Evolutionary conservation across 2,113 vertebrate species (phyloP), one percentile per base, ranked within the genome.

Genomic region (Cavia aperea): DNA sequence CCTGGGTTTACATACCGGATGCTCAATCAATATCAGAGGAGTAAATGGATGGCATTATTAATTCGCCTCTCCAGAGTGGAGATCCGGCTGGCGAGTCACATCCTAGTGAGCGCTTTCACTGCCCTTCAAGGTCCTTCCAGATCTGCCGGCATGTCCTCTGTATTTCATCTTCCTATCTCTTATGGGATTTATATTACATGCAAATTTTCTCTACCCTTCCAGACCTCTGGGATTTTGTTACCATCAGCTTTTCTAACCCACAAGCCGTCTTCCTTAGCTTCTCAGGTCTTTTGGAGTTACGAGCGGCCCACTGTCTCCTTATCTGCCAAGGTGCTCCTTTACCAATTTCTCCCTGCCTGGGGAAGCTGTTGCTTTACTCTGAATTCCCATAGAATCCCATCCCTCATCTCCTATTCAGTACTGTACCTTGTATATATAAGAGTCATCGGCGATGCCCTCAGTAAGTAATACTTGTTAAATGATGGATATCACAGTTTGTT

Each of bases 171-270:
- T 43, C 39, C 26, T 54, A 39, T 39, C 9, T 7, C 54, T n/a
- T 60, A 33, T 62, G 31, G 39, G 43, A 9, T 60, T 46, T 39
- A 13, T 68, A 49, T 56, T 43, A 21, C 84, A 39, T 4, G 56
- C 49, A 46, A 33, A 63, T 72, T 36, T 86, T 85, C 68, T 43
- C 46, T 65, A n/a, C 12, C 90, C 5, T 70, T 86, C 36, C 66
- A 94, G 29, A 92, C 43, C 36, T 68, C 33, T 86, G 78, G 18
- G 9, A 73, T 75, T 92, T 49, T 88, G 58, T 85, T 93, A 16
- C 21, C 39, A 43, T 10, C 39, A 68, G 33, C 60, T 84, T 90
- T 43, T 88, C 19, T 46, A 63, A 24, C 39, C 26, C 39, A 18
- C 23, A 24, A 75, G 23, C 12, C 36, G 36, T 73, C 33, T 19